A percentile compares a stretch with the other conserved stretches of the same genome.
These are phyloP conservation scores for Poecilia wingei DNA, from an alignment of 2,797 vertebrate genomes.

Conservation along the genomic window DNA sequence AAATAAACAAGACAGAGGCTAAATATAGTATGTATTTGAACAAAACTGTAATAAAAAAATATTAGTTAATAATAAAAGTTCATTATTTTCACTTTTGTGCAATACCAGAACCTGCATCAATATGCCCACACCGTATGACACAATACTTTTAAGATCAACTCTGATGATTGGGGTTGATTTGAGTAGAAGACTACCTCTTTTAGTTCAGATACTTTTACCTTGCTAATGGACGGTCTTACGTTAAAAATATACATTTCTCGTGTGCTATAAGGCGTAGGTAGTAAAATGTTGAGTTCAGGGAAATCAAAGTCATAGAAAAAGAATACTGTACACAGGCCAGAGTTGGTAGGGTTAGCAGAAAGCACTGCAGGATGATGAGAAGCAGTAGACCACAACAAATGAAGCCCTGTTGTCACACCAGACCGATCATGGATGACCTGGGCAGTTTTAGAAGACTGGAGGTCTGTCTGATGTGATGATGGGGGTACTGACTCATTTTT, in stretches of 20 bases:
- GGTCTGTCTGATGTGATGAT: neutral
- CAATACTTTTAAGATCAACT: neutral
- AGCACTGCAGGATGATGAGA: neutral
- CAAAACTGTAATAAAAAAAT: neutral
- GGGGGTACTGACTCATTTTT: neutral
- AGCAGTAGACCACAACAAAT: conserved; percentile 8
- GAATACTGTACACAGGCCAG: neutral
- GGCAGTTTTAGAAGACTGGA: conserved; percentile 1
- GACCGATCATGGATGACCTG: neutral
- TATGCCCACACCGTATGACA: neutral
- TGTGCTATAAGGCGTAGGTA: neutral
- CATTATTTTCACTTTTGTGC: neutral
- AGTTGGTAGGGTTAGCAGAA: neutral
- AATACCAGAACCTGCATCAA: neutral
- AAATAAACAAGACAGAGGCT: neutral
- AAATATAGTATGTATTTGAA: neutral
- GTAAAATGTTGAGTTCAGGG: neutral
- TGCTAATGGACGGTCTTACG: neutral
- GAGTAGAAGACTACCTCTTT: neutral
- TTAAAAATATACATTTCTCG: neutral
- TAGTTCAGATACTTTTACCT: neutral
- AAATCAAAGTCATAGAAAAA: neutral
- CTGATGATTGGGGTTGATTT: neutral
- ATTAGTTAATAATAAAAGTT: neutral
- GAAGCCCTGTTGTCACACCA: conserved; percentile 6